Percentiles rank a stretch among this genome's conserved stretches.
Evolutionary conservation across 1,140 invertebrate species (phyloP).

Genomic region (Drosophila kepulauana): DNA sequence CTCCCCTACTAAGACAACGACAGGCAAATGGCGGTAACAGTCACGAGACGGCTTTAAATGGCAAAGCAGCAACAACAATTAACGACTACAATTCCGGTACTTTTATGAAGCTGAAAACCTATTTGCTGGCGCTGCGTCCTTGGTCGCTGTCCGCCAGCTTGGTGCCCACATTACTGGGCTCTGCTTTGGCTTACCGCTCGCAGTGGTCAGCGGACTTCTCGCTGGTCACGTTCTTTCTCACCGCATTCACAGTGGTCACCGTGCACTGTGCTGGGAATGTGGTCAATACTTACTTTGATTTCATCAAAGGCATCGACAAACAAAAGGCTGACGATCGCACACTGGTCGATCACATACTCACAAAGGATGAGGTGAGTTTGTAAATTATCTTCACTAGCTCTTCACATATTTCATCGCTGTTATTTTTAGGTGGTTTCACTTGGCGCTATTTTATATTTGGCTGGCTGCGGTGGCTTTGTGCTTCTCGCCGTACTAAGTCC

Average conservation of each 20-base stretch:
- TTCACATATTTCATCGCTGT: background rate
- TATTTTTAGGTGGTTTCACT: constrained; percentile 89
- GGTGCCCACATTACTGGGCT: constrained; percentile 93
- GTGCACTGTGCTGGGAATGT: constrained; percentile 98
- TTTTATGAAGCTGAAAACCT: constrained; percentile 94
- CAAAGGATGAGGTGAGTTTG: constrained; percentile 83
- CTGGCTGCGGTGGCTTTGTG: constrained; percentile 95
- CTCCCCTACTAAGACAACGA: constrained; percentile 32
- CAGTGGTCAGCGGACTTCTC: constrained; percentile 90
- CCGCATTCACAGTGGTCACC: constrained; percentile 93
- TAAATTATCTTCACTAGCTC: background rate
- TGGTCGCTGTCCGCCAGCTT: constrained; percentile 97
- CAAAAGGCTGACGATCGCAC: constrained; percentile 96
- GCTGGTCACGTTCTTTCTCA: constrained; percentile 91
- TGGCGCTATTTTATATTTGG: constrained; percentile 94
- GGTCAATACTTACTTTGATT: constrained; percentile 99
- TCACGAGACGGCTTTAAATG: constrained; percentile 43
- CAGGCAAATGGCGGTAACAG: constrained; percentile 51
- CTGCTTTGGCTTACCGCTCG: constrained; percentile 93
- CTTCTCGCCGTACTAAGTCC: constrained; percentile 92
- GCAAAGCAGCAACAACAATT: constrained; percentile 19
- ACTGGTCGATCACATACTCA: constrained; percentile 94
- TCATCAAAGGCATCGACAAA: constrained; percentile 96
- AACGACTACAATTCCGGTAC: constrained; percentile 84
- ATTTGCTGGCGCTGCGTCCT: constrained; percentile 93